phyloP scores from a whole-genome alignment of 2,113 vertebrate genomes.

The Hemibagrus wyckioides region DNA sequence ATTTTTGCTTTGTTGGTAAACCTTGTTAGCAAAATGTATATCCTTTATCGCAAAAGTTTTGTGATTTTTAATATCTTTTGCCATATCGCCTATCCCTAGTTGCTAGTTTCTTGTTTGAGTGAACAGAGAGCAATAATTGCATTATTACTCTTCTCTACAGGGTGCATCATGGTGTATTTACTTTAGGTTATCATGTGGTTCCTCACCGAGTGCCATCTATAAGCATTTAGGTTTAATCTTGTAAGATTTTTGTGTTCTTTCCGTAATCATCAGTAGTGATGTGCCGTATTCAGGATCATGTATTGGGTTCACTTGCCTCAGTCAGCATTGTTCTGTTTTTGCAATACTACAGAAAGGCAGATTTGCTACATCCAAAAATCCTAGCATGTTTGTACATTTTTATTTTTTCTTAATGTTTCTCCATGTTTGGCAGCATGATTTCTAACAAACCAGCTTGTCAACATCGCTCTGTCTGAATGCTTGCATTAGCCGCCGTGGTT shows the following conservation, averaged over 20 bases:
- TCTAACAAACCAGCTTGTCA: conserved; percentile 32
- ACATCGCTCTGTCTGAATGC: background rate
- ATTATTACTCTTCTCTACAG: conserved; percentile 7
- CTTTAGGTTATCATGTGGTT: background rate
- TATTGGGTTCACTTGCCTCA: background rate
- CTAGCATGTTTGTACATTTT: conserved; percentile 3
- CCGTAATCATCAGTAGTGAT: conserved; percentile 35
- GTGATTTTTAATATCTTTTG: background rate
- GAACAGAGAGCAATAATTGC: conserved; percentile 22
- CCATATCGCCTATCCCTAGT: background rate
- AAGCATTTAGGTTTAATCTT: conserved; percentile 13
- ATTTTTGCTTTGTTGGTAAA: background rate
- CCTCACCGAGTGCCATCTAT: background rate
- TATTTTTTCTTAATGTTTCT: background rate
- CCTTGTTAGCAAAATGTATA: background rate
- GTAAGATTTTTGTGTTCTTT: conserved; percentile 2
- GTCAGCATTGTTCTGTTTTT: conserved; percentile 37
- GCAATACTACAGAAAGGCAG: conserved; percentile 16
- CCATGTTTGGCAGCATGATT: conserved; percentile 11
- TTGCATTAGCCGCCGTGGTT: background rate
- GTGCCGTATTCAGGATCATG: conserved; percentile 33
- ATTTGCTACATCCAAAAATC: conserved; percentile 26
- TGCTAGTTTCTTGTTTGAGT: background rate
- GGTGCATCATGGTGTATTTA: conserved; percentile 7
- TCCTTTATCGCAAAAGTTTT: background rate